phyloP scores from a whole-genome alignment of 1,140 invertebrate genomes.

The Brachionus rubens region DNA sequence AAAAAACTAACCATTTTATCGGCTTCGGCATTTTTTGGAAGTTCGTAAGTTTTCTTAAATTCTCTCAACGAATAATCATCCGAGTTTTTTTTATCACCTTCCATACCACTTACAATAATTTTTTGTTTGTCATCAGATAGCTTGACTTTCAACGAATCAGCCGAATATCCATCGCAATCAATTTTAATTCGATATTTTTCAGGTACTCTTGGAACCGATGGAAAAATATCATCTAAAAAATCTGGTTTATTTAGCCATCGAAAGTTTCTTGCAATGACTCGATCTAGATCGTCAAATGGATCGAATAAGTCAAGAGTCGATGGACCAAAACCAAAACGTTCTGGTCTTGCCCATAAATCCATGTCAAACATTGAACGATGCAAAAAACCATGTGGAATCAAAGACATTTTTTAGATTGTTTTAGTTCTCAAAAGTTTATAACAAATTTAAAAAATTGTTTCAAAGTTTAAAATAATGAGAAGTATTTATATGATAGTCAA shows the following conservation, averaged over 20 bases:
- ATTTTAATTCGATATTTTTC: no score
- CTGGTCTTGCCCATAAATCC: not conserved
- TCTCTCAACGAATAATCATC: constrained; percentile 20
- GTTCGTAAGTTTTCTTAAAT: constrained; percentile 15
- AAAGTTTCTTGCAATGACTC: not conserved
- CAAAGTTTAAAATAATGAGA: no score
- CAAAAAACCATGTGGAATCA: constrained; percentile 9
- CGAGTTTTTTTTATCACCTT: constrained; percentile 3
- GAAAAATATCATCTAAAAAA: not conserved
- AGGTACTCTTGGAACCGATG: not conserved
- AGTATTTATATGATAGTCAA: no score
- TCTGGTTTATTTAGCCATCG: not conserved
- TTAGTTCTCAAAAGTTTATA: no score
- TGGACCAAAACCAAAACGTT: not conserved
- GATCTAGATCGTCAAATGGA: constrained; percentile 18
- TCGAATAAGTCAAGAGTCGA: constrained; percentile 21
- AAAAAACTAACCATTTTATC: constrained; percentile 39
- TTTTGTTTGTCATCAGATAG: constrained; percentile 13
- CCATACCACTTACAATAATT: not conserved
- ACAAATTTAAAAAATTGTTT: no score
- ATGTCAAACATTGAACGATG: constrained; percentile 37
- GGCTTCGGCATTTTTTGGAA: constrained; percentile 5
- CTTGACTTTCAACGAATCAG: not conserved
- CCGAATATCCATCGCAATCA: not conserved
- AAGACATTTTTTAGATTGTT: constrained; percentile 29